A percentile compares a stretch with the other conserved stretches of the same genome.
phyloP scores from a whole-genome alignment of 2,797 vertebrate genomes.

The Mormyrus proboscirostris region DNA sequence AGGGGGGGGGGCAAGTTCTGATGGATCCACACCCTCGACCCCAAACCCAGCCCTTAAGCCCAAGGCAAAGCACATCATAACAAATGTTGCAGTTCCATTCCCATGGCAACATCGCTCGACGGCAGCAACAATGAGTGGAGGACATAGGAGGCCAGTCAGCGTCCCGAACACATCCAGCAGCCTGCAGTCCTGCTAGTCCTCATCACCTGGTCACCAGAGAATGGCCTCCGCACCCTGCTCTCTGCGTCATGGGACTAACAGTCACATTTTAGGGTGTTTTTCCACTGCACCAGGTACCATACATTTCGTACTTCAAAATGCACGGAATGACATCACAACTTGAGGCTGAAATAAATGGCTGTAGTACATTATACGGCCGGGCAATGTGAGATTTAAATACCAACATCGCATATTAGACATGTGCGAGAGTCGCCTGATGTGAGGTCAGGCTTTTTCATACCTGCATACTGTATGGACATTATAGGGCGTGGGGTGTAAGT shows the following conservation, averaged over 20 bases:
- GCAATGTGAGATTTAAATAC: background rate
- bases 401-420: background rate
- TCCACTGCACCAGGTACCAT: background rate
- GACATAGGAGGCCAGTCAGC: background rate
- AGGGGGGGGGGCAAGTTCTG: too few species aligned
- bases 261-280: background rate
- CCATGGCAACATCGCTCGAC: constrained; percentile 35
- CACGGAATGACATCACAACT: too few species aligned
- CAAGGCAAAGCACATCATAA: constrained; percentile 26
- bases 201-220: background rate
- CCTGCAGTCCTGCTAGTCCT: background rate
- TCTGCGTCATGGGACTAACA: background rate
- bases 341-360: background rate
- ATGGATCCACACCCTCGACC: background rate
- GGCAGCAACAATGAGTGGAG: background rate
- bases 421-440: background rate
- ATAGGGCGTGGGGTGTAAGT: background rate
- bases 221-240: background rate
- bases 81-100: constrained; percentile 29
- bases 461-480: background rate
- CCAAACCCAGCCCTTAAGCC: background rate
- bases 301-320: background rate
- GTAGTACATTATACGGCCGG: background rate
- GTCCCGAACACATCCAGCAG: background rate
- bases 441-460: background rate